phyloP scores from a whole-genome alignment of 1,140 invertebrate species.

The Bombyx mandarina region DNA sequence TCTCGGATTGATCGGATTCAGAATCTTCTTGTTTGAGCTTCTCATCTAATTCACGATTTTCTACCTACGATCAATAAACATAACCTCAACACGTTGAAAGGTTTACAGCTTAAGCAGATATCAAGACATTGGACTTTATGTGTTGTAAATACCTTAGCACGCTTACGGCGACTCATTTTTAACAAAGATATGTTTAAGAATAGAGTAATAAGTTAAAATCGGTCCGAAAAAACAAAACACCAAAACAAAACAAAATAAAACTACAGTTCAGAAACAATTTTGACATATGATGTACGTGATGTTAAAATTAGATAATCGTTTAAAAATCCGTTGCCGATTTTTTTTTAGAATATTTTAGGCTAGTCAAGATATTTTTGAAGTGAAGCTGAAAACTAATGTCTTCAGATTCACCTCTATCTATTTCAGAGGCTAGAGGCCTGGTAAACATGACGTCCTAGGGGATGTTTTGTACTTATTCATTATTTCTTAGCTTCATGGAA shows the following conservation, averaged over 20 bases:
- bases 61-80: constrained; percentile 71
- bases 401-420: too few species aligned
- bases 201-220: background rate
- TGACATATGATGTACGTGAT: background rate
- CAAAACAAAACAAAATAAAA: constrained; percentile 15
- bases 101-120: too few species aligned
- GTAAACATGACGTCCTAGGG: too few species aligned
- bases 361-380: too few species aligned
- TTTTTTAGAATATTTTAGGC: too few species aligned
- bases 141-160: constrained; percentile 70
- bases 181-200: constrained; percentile 1
- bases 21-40: constrained; percentile 79
- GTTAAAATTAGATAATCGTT: background rate
- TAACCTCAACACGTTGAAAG: constrained; percentile 25
- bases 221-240: constrained; percentile 1
- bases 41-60: constrained; percentile 78
- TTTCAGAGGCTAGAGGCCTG: too few species aligned
- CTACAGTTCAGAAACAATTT: background rate
- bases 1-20: constrained; percentile 75
- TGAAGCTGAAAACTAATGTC: too few species aligned
- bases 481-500: too few species aligned
- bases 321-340: background rate
- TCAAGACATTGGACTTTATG: too few species aligned
- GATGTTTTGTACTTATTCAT: too few species aligned
- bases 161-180: constrained; percentile 78